Conservation (phyloP, 2,797 vertebrate species). For the Emys orbicularis region DNA sequence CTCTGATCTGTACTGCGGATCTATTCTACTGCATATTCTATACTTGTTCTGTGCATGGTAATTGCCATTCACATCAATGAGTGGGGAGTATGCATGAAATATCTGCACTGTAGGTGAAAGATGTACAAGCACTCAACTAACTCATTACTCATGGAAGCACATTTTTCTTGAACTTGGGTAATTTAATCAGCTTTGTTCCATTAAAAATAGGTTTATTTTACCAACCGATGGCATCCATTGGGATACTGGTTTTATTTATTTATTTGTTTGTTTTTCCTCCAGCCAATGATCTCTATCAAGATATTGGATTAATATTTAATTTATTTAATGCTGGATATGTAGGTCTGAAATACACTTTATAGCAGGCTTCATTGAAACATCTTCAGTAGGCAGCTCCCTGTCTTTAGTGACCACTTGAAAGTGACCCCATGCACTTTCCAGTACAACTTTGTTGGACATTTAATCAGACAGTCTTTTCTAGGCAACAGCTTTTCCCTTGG, state of each 20-base stretch:
- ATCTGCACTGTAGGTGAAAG: not conserved
- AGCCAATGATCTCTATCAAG: not conserved
- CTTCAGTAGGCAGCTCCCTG: not conserved
- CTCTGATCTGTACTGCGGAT: not conserved
- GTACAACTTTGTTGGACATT: not conserved
- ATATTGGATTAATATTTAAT: rapidly evolving
- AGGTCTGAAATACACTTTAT: not conserved
- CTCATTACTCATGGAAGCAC: not conserved
- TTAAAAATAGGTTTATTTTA: not conserved
- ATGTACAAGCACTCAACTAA: rapidly evolving
- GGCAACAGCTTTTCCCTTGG: not conserved
- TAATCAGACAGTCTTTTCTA: not conserved
- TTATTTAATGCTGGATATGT: not conserved
- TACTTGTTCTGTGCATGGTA: not conserved
- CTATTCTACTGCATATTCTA: not conserved
- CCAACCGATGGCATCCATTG: not conserved
- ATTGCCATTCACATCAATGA: not conserved
- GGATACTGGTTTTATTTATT: not conserved
- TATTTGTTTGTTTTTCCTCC: not conserved
- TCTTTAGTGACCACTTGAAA: not conserved
- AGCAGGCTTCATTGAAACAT: not conserved
- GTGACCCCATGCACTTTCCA: rapidly evolving
- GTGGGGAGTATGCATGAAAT: not conserved
- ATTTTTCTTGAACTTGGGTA: not conserved
- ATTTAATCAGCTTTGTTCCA: rapidly evolving